Evolutionary conservation across 1,140 invertebrate species (phyloP), one percentile per base, ranked within the genome.

Genomic region (Orussus abietinus): DNA sequence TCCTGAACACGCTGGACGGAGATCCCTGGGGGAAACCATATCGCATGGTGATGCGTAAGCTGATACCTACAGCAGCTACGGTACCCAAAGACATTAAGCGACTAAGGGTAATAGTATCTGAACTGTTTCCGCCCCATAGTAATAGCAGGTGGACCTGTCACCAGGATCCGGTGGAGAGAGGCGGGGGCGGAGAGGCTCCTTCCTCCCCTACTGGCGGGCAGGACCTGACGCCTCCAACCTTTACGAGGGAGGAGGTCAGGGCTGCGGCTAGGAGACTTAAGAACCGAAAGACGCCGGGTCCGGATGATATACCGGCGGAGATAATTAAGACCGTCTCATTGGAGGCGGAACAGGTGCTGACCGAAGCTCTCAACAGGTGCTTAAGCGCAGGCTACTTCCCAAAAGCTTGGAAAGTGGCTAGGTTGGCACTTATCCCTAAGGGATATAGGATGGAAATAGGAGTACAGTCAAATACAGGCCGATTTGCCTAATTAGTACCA

Each of bases 1-100:
- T 63, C 2, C 14, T 54, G 0, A 34, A 45, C 1, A 45, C 36
- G 9, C 40, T 67, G 0, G 43, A 61, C 6, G 32, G 40, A 5
- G 61, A 66, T 26, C 53, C 56, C 0, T 66, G 56, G 61, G 63
- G 57, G 0, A 50, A 49, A 11, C 53, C 55, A 0, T 62, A 61
- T 18, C 47, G 38, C 9, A 32, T 51, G 7, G 53, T 55, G 0
- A 43, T 55, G 14, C 38, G 37, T 36, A 43, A 37, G 3, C 50
- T 54, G 0, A 43, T 50, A 2, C 30, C 57, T 1, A 55, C 50
- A 5, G 44, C 47, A 26, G 31, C 51, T 0, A 5, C 15, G 0
- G 15, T 55, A 0, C 6, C 55, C 15, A 7, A 38, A 1, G 31
- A 29, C n/a, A n/a, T n/a, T n/a, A n/a, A n/a, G n/a, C n/a, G n/a